Base-by-base conservation (phyloP, 2,797 vertebrate species). In the Eupleurogrammus muticus region DNA sequence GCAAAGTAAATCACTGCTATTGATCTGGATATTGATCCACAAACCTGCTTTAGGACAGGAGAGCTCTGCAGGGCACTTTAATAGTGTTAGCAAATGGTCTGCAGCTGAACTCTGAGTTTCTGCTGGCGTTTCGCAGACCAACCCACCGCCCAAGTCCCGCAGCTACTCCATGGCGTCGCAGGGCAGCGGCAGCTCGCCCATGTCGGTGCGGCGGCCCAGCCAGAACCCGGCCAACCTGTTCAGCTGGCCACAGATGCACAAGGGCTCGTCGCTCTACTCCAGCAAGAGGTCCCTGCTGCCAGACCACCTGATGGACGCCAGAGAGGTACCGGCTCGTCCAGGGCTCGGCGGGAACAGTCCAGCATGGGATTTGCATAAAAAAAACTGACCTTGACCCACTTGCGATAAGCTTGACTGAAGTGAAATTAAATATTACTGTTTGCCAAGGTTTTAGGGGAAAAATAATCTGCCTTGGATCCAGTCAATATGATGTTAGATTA, bases 101-200 rank as follows among this genome's bases (percentile, higher is more conserved):
- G 6, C 10, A 36, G 17, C 2, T 17, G 2, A 34, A 10, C 46
- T 3, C 28, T 28, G 28, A 28, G 6, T 28, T n/a, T 36, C n/a
- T 1, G 47, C 57, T 49, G 40, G 47, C 36, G 14, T 75, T 48
- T 20, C 67, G 79, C 93, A 99, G 97, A 99, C 95, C 87, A 98
- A 99, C 82, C 96, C 97, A 60, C 97, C 97, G 54, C 93, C 97
- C 83, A 97, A 98, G 92, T 97, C 96, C 69, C 95, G 97, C 72
- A 99, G 96, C 91, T 97, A 98, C 92, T 99, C 98, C 0, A 94
- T 96, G 80, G 96, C 95, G 3, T 99, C 98, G 73, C 96, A 97
- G 92, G 96, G 97, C 89, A 98, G 97, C 46, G 94, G 95, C 81
- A 96, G 92, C 90, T 99, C 98, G 2, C 98, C 98, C 9, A 92